These are phyloP conservation scores for Thalassophryne amazonica DNA, from an alignment of 2,797 vertebrate species.

Conservation along the genomic window DNA sequence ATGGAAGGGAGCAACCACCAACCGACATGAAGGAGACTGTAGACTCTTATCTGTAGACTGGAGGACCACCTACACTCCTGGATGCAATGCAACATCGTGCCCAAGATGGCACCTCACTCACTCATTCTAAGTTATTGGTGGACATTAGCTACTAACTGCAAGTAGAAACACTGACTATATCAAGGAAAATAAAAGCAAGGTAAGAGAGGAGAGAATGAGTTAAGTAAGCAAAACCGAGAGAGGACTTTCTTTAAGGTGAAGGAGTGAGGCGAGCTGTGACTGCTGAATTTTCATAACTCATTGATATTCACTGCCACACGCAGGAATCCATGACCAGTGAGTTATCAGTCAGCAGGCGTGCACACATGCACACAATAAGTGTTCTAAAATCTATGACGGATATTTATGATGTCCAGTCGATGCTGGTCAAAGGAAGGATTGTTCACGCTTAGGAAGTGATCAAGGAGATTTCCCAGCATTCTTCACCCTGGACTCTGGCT, in stretches of 20 bases:
- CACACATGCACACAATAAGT: constrained; percentile 20
- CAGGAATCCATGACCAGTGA: constrained; percentile 48
- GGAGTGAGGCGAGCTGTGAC: constrained; percentile 21
- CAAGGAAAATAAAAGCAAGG: not conserved
- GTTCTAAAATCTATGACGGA: constrained; percentile 30
- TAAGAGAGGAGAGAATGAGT: not conserved
- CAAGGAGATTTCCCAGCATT: constrained; percentile 66
- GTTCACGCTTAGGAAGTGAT: constrained; percentile 53
- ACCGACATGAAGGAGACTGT: too few species aligned
- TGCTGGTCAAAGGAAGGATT: constrained; percentile 46
- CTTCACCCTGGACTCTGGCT: constrained; percentile 73
- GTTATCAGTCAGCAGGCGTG: constrained; percentile 43
- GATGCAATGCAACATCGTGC: too few species aligned
- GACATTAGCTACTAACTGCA: too few species aligned
- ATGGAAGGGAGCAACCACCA: too few species aligned
- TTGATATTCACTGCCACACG: constrained; percentile 27
- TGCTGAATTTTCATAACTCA: constrained; percentile 24
- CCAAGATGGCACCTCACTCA: too few species aligned
- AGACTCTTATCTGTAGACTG: too few species aligned
- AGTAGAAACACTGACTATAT: not conserved
- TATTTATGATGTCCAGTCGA: constrained; percentile 32
- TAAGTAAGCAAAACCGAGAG: not conserved
- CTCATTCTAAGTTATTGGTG: too few species aligned
- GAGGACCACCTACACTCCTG: too few species aligned
- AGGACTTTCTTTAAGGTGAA: constrained; percentile 13